These are phyloP conservation scores for Halcyon smyrnensis DNA, from an alignment of 2,797 vertebrate genomes.

Conservation along the genomic window DNA sequence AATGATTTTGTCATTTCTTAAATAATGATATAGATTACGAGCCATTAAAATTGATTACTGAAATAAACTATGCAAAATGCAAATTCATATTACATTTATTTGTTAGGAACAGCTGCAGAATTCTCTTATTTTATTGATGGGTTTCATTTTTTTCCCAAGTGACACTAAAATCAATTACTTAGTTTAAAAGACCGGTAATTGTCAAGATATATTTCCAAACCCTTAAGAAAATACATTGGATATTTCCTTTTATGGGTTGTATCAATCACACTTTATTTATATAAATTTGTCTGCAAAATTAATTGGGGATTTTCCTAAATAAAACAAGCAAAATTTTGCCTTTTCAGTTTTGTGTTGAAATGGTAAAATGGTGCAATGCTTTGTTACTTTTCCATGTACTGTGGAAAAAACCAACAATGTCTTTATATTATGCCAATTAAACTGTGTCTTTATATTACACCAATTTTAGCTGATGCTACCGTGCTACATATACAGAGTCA, in stretches of 20 bases:
- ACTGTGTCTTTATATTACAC: neutral
- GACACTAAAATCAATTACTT: constrained; percentile 57
- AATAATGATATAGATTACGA: constrained; percentile 72
- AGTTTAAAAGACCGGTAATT: constrained; percentile 28
- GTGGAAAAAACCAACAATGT: neutral
- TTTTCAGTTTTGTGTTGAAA: constrained; percentile 9
- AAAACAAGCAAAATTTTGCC: neutral
- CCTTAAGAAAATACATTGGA: constrained; percentile 20
- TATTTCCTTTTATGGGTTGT: constrained; percentile 19
- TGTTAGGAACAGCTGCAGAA: constrained; percentile 72
- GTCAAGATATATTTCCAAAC: constrained; percentile 35
- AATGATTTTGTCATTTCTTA: constrained; percentile 76
- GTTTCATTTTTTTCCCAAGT: constrained; percentile 42
- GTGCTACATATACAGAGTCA: neutral
- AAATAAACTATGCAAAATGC: constrained; percentile 65
- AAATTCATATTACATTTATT: constrained; percentile 58
- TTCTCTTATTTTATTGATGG: constrained; percentile 67
- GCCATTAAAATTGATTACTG: constrained; percentile 73
- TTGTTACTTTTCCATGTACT: neutral
- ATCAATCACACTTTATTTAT: constrained; percentile 29
- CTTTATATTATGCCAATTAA: neutral
- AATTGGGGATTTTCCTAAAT: neutral
- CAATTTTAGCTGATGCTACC: constrained; percentile 3
- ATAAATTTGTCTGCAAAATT: constrained; percentile 16
- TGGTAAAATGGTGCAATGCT: neutral